These are phyloP conservation scores for Peromyscus aztecus DNA, from an alignment of 2,797 vertebrate species.

Conservation along the genomic window DNA sequence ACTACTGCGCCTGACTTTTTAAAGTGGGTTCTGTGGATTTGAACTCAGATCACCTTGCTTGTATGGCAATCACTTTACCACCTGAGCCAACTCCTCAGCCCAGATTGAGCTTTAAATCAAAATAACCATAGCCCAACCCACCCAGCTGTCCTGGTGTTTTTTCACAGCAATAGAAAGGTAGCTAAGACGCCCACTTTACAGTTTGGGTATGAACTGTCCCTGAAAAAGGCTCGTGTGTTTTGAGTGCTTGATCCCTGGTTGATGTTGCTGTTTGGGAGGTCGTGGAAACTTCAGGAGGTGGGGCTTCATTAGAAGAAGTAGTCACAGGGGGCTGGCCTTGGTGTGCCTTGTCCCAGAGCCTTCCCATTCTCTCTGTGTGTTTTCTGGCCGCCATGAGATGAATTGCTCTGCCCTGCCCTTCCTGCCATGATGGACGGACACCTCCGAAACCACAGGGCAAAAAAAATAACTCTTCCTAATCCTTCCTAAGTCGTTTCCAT, in stretches of 20 bases:
- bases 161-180: background rate
- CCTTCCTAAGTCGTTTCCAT: background rate
- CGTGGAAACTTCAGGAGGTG: background rate
- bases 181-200: background rate
- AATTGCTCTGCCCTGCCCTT: background rate
- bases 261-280: background rate
- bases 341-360: background rate
- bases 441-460: background rate
- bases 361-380: background rate
- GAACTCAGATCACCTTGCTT: background rate
- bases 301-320: background rate
- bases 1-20: background rate
- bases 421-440: no score
- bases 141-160: background rate
- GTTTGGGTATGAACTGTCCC: background rate
- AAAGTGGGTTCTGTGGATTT: background rate
- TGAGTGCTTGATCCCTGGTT: background rate
- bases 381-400: background rate
- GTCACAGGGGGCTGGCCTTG: background rate
- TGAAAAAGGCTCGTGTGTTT: background rate
- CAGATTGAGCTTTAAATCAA: background rate
- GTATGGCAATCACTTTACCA: background rate
- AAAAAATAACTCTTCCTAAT: background rate
- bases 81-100: background rate
- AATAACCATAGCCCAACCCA: background rate